These are phyloP conservation scores for Conus ventricosus DNA, from an alignment of 1,140 invertebrate genomes.

Conservation along the genomic window DNA sequence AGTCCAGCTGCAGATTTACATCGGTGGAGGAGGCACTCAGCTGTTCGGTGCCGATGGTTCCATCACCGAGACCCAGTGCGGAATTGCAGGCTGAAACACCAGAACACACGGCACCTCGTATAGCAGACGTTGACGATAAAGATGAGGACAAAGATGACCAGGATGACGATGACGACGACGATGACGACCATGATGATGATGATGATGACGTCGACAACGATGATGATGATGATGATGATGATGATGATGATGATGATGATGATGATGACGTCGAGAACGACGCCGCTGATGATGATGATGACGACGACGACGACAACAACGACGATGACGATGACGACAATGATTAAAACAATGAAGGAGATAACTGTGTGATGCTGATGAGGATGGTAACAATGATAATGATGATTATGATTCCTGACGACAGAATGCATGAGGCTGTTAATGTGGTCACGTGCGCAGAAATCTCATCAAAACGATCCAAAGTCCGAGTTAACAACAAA, in stretches of 20 bases:
- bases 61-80: constrained; percentile 37
- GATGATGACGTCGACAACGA: neutral
- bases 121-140: neutral
- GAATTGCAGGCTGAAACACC: constrained; percentile 40
- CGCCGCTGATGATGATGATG: neutral
- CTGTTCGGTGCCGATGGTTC: constrained; percentile 30
- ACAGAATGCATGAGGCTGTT: no score
- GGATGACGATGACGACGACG: neutral
- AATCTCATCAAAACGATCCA: no score
- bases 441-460: no score
- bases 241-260: neutral
- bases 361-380: no score
- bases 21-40: constrained; percentile 31
- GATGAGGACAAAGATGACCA: neutral
- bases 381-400: no score
- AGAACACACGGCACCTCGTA: neutral
- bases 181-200: neutral
- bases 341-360: neutral
- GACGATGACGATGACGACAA: no score
- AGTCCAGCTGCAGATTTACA: neutral
- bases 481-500: no score
- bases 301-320: no score
- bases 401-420: no score
- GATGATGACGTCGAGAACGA: neutral
- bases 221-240: neutral